phyloP scores from a whole-genome alignment of 2,797 vertebrate species.

The Sternarchorhynchus goeldii region DNA sequence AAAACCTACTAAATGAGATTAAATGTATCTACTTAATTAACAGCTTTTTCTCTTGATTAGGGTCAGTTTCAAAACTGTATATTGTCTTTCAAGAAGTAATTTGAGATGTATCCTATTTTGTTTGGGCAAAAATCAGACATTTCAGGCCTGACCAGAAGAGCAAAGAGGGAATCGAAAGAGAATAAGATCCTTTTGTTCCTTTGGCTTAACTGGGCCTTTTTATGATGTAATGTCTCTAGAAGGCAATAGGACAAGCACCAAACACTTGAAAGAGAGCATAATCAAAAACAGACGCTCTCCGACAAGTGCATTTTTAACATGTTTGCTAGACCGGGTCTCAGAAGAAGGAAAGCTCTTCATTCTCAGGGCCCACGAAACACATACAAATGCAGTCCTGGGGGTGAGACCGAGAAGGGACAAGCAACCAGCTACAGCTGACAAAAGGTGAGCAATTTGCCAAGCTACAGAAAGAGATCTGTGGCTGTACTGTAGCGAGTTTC shows the following conservation, averaged over 20 bases:
- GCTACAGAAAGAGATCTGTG: constrained; percentile 73
- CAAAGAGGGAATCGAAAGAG: constrained; percentile 60
- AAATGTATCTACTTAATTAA: too few relatives aligned
- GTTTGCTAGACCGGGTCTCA: constrained; percentile 43
- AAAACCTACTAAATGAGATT: too few relatives aligned
- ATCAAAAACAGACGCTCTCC: constrained; percentile 76
- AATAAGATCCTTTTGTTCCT: constrained; percentile 59
- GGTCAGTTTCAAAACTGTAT: too few relatives aligned
- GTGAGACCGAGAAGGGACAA: constrained; percentile 71
- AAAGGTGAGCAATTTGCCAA: constrained; percentile 69
- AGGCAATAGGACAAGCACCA: constrained; percentile 64
- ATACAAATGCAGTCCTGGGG: constrained; percentile 53
- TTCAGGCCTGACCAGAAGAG: not conserved
- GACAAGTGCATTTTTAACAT: constrained; percentile 69
- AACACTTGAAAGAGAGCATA: constrained; percentile 67
- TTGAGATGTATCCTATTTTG: constrained; percentile 8
- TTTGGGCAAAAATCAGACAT: not conserved
- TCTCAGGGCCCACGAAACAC: constrained; percentile 62
- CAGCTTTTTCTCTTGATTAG: too few relatives aligned
- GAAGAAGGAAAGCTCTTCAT: constrained; percentile 24
- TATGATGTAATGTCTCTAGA: constrained; percentile 74
- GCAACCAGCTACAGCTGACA: constrained; percentile 71
- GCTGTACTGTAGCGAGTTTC: constrained; percentile 73
- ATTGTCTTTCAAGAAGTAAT: not conserved
- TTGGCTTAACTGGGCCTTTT: constrained; percentile 53